These are phyloP conservation scores for Scaptomyza flava DNA, from an alignment of 2,888 invertebrate genomes.

Conservation along the genomic window DNA sequence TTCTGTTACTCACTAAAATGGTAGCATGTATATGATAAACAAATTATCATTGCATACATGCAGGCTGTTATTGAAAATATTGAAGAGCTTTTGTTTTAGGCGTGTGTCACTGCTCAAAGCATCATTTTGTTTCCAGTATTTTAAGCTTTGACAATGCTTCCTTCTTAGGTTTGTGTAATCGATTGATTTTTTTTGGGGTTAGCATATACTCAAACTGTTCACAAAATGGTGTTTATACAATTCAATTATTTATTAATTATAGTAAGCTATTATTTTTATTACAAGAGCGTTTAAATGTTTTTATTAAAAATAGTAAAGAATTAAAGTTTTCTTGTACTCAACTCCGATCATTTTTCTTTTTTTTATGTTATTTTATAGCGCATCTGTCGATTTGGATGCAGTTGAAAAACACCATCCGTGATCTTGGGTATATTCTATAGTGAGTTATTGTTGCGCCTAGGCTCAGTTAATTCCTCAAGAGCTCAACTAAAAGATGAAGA, in stretches of 20 bases:
- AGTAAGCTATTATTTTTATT: too few relatives aligned
- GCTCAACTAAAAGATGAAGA: conserved; percentile 34
- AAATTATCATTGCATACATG: conserved; percentile 4
- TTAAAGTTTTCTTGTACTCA: too few relatives aligned
- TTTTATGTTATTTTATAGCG: too few relatives aligned
- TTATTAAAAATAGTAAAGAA: too few relatives aligned
- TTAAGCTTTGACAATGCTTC: not conserved
- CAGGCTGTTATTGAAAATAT: not conserved
- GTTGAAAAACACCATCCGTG: not conserved
- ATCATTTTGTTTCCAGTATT: conserved; percentile 29
- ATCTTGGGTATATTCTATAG: conserved; percentile 5
- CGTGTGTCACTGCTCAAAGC: not conserved
- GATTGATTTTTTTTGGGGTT: not conserved
- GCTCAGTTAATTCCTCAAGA: conserved; percentile 43
- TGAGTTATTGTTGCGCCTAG: conserved; percentile 51
- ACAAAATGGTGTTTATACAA: not conserved
- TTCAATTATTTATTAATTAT: too few relatives aligned
- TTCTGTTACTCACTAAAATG: conserved; percentile 11
- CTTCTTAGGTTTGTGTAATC: not conserved
- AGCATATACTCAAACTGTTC: not conserved
- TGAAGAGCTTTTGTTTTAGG: not conserved
- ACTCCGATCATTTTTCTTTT: too few relatives aligned
- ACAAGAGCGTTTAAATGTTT: too few relatives aligned
- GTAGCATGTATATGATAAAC: not conserved
- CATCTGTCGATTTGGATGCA: not conserved